A percentile compares a stretch with the other conserved stretches of the same genome.
phyloP scores from a whole-genome alignment of 2,888 invertebrate genomes.

The Idaea biselata region DNA sequence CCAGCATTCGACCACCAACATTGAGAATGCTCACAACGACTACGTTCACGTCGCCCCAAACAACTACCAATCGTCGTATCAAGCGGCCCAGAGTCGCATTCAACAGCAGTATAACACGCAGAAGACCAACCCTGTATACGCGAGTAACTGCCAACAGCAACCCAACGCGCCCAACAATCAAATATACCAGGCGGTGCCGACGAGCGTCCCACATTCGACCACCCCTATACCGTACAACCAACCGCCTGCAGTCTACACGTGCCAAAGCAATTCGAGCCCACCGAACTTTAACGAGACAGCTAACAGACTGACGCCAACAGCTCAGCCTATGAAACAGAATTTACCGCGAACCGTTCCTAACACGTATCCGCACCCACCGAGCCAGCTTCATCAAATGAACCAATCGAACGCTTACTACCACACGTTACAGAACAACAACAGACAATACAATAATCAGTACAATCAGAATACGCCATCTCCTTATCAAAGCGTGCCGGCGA shows the following conservation, averaged over 20 bases:
- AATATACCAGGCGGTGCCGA: constrained; percentile 63
- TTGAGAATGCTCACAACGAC: constrained; percentile 58
- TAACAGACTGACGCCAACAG: constrained; percentile 65
- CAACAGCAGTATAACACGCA: constrained; percentile 62
- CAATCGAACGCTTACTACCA: constrained; percentile 69
- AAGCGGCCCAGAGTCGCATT: constrained; percentile 56
- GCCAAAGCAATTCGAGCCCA: constrained; percentile 62
- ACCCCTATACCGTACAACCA: constrained; percentile 68
- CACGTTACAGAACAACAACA: constrained; percentile 60
- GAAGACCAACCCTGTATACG: constrained; percentile 57
- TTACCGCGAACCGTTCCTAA: constrained; percentile 61
- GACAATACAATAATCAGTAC: constrained; percentile 47
- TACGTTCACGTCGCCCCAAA: constrained; percentile 61
- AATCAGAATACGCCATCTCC: constrained; percentile 53
- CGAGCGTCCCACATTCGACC: constrained; percentile 48
- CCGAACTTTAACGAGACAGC: constrained; percentile 68
- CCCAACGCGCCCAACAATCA: constrained; percentile 48
- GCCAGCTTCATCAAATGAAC: constrained; percentile 56
- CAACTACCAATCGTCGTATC: constrained; percentile 60
- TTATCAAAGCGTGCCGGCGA: constrained; percentile 74
- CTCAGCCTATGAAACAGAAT: constrained; percentile 57
- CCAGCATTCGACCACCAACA: constrained; percentile 61
- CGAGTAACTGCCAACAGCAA: constrained; percentile 55
- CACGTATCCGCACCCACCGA: constrained; percentile 63
- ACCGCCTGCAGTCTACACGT: constrained; percentile 59